phyloP scores from a whole-genome alignment of 2,888 invertebrate species.

The Sinohyriopsis cumingii region DNA sequence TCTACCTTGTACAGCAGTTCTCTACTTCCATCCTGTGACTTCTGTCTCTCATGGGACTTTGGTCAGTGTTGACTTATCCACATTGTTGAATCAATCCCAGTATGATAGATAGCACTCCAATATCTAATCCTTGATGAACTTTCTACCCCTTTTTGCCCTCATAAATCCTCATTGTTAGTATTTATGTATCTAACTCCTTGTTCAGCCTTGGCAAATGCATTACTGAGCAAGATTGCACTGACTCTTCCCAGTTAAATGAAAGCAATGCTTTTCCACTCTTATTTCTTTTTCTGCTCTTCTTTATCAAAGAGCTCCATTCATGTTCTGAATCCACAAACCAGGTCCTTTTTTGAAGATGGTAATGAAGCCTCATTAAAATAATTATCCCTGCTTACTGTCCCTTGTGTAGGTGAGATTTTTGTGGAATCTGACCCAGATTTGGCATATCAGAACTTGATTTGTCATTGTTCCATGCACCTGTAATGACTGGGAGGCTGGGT shows the following conservation, averaged over 20 bases:
- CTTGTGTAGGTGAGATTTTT: background rate
- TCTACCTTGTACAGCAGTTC: too few relatives aligned
- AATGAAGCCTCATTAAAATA: slow-evolving; percentile 7
- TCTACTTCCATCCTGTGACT: slow-evolving; percentile 11
- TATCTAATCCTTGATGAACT: background rate
- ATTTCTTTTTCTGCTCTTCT: slow-evolving; percentile 52
- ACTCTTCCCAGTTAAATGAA: slow-evolving; percentile 42
- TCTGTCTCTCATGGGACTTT: slow-evolving; percentile 45
- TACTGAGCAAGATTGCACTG: slow-evolving; percentile 42
- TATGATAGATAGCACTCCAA: slow-evolving; percentile 24
- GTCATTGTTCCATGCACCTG: too few relatives aligned
- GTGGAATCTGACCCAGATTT: slow-evolving; percentile 7
- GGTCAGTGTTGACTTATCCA: slow-evolving; percentile 47
- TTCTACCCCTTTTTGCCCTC: slow-evolving; percentile 23
- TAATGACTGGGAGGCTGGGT: too few relatives aligned
- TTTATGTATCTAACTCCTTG: slow-evolving; percentile 32
- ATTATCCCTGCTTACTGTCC: background rate
- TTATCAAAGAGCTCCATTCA: slow-evolving; percentile 31
- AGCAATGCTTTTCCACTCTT: slow-evolving; percentile 49
- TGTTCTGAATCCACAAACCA: too few relatives aligned
- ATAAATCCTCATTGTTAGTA: slow-evolving; percentile 16
- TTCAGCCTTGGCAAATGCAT: slow-evolving; percentile 39
- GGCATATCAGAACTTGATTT: too few relatives aligned
- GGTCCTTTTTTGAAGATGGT: too few relatives aligned
- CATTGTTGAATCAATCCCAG: slow-evolving; percentile 48